phyloP scores from a whole-genome alignment of 2,888 invertebrate species.

The Aspidiotus rigidus region DNA sequence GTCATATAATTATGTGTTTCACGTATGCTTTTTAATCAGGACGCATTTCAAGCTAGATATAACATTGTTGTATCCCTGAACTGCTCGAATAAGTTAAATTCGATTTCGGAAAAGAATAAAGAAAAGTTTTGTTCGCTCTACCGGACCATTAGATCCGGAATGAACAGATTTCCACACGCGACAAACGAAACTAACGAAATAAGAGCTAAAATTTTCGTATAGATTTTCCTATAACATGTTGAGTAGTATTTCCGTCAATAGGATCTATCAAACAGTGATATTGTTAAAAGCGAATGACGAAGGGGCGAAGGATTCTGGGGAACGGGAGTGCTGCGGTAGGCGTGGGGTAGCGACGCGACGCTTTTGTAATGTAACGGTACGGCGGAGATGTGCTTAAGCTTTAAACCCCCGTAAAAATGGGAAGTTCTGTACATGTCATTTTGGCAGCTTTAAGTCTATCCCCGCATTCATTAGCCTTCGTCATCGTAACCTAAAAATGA shows the following conservation, averaged over 20 bases:
- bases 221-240: background rate
- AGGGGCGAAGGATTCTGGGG: constrained; percentile 7
- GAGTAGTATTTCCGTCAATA: background rate
- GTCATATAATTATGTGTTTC: too few species aligned
- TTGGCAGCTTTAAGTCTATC: constrained; percentile 25
- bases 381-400: constrained; percentile 15
- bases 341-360: background rate
- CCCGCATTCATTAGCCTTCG: constrained; percentile 30
- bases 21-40: too few species aligned
- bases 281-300: constrained; percentile 10
- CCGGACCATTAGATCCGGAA: too few species aligned
- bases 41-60: too few species aligned
- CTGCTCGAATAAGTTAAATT: too few species aligned
- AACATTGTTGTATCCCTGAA: too few species aligned
- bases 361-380: constrained; percentile 8
- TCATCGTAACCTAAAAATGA: constrained; percentile 27
- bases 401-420: constrained; percentile 12
- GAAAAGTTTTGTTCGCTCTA: too few species aligned
- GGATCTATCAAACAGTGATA: constrained; percentile 1
- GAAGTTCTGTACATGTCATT: constrained; percentile 31
- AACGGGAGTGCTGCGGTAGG: background rate
- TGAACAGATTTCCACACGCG: too few species aligned
- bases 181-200: too few species aligned
- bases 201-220: background rate
- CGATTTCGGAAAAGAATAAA: too few species aligned